Conservation (phyloP, 1,140 invertebrate species). For the Heliconius nattereri region DNA sequence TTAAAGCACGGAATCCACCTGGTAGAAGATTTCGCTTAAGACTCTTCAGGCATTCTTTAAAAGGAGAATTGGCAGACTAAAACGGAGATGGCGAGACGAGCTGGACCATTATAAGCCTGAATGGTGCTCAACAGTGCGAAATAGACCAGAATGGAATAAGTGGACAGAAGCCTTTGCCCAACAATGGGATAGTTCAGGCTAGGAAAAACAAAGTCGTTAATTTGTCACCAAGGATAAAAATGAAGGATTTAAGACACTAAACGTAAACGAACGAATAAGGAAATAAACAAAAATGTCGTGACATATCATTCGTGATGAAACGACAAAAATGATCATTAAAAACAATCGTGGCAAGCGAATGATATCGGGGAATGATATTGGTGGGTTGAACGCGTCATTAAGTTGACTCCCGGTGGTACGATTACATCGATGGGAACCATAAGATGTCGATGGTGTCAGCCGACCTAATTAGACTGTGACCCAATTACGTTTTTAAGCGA, state of each 20-base stretch:
- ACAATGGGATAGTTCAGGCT: too few species aligned
- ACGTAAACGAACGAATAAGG: background rate
- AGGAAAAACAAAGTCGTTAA: slow-evolving; percentile 11
- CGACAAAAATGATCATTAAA: slow-evolving; percentile 30
- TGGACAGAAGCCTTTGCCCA: too few species aligned
- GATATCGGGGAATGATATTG: slow-evolving; percentile 40
- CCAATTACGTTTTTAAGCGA: slow-evolving; percentile 67
- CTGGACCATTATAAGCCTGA: too few species aligned
- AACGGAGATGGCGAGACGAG: too few species aligned
- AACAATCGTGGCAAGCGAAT: slow-evolving; percentile 22
- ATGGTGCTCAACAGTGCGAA: too few species aligned
- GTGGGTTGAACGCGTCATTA: slow-evolving; percentile 55
- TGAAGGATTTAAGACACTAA: background rate
- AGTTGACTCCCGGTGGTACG: slow-evolving; percentile 58
- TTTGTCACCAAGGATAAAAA: slow-evolving; percentile 4
- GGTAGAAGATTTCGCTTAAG: too few species aligned
- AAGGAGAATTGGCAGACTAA: too few species aligned
- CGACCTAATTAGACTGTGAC: slow-evolving; percentile 73
- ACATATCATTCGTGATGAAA: slow-evolving; percentile 16
- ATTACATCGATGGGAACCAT: slow-evolving; percentile 59
- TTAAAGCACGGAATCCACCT: too few species aligned
- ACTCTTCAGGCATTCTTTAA: too few species aligned
- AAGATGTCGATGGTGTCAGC: slow-evolving; percentile 63
- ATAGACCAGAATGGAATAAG: too few species aligned
- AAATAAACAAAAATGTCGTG: slow-evolving; percentile 7